Percentiles rank a stretch among this genome's conserved stretches.
Evolutionary conservation across 2,113 vertebrate species (phyloP).

Genomic region (Globicephala melas): DNA sequence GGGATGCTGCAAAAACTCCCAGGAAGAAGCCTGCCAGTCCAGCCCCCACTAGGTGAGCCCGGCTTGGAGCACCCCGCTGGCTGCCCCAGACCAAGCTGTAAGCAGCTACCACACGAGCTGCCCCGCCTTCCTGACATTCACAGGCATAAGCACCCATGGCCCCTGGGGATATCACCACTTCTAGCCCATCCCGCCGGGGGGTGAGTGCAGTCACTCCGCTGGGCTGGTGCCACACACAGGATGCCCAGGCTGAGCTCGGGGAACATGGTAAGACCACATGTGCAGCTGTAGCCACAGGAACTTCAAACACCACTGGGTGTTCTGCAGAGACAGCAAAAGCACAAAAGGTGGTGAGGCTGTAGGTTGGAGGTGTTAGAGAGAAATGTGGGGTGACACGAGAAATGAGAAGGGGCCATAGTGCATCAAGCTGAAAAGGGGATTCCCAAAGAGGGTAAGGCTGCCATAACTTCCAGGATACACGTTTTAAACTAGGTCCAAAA

Average conservation of each 20-base stretch:
- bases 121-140: slow-evolving; percentile 85
- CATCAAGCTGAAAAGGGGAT: background rate
- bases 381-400: background rate
- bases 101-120: slow-evolving; percentile 81
- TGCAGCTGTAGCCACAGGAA: slow-evolving; percentile 58
- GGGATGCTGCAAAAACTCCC: slow-evolving; percentile 73
- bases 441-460: background rate
- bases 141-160: slow-evolving; percentile 86
- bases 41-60: slow-evolving; percentile 71
- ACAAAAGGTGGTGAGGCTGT: background rate
- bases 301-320: slow-evolving; percentile 62
- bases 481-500: background rate
- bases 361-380: background rate
- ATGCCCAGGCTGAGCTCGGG: slow-evolving; percentile 86
- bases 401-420: background rate
- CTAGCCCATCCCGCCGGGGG: slow-evolving; percentile 82
- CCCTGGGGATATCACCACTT: slow-evolving; percentile 82
- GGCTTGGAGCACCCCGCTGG: slow-evolving; percentile 7
- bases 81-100: slow-evolving; percentile 83
- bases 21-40: slow-evolving; percentile 80
- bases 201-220: slow-evolving; percentile 78
- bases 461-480: background rate
- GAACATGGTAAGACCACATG: slow-evolving; percentile 80
- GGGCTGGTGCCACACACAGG: slow-evolving; percentile 84
- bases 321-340: slow-evolving; percentile 59